Percentiles rank a stretch among this genome's conserved stretches.
These are phyloP conservation scores for Trematomus bernacchii DNA, from an alignment of 2,797 vertebrate genomes.

Conservation along the genomic window DNA sequence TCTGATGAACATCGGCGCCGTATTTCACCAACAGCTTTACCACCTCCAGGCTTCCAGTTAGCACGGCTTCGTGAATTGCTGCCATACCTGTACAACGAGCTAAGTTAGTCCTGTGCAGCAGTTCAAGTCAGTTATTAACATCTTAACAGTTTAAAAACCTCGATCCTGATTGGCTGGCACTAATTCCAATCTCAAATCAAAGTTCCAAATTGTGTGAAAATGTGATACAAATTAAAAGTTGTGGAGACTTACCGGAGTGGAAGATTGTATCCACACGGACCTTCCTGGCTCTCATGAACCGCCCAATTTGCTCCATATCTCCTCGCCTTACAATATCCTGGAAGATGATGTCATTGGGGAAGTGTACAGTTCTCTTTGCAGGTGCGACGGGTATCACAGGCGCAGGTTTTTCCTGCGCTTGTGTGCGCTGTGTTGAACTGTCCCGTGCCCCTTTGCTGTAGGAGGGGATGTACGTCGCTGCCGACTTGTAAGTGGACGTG, in stretches of 20 bases:
- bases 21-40: slow-evolving; percentile 94
- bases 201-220: not conserved
- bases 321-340: slow-evolving; percentile 93
- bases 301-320: slow-evolving; percentile 94
- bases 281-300: slow-evolving; percentile 94
- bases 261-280: slow-evolving; percentile 93
- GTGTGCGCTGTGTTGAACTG: slow-evolving; percentile 57
- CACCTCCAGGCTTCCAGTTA: slow-evolving; percentile 93
- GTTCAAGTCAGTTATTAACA: not conserved
- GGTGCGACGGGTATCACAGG: slow-evolving; percentile 63
- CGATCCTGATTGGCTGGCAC: not conserved
- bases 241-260: slow-evolving; percentile 88
- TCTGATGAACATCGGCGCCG: slow-evolving; percentile 94
- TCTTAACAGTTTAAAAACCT: not conserved
- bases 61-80: slow-evolving; percentile 94
- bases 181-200: not conserved
- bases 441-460: slow-evolving; percentile 73
- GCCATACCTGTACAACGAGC: slow-evolving; percentile 90
- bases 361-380: slow-evolving; percentile 88
- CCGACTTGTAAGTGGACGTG: slow-evolving; percentile 69
- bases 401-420: slow-evolving; percentile 57
- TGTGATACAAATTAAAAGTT: not conserved
- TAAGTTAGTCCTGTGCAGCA: slow-evolving; percentile 10
- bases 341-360: slow-evolving; percentile 94
- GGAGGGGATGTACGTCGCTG: slow-evolving; percentile 69